Evolutionary conservation across 2,797 vertebrate species (phyloP).

Genomic region (Coendou prehensilis): DNA sequence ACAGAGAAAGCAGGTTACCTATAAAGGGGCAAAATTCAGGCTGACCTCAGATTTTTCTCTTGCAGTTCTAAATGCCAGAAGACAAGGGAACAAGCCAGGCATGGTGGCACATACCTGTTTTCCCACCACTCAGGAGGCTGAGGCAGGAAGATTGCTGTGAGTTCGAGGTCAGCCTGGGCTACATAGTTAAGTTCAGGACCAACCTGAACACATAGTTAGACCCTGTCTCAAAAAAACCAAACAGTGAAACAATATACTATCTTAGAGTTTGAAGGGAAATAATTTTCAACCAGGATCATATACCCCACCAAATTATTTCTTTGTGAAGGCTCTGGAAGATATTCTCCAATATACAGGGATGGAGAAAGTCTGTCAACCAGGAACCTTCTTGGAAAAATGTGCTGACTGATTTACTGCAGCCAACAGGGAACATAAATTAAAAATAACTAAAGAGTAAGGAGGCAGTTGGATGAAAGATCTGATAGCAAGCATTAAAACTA

Average conservation of each 20-base stretch:
- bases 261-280: not conserved
- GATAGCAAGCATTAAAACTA: not conserved
- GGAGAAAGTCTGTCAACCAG: not conserved
- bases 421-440: not conserved
- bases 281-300: not conserved
- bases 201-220: not conserved
- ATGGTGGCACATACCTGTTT: not conserved
- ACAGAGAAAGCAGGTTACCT: not conserved
- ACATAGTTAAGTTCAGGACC: not conserved
- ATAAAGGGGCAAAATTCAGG: not conserved
- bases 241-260: not conserved
- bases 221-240: not conserved
- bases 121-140: not conserved
- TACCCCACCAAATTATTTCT: not conserved
- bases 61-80: not conserved
- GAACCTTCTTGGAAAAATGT: not conserved
- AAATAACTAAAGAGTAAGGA: not conserved
- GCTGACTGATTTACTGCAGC: not conserved
- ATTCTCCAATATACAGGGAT: not conserved
- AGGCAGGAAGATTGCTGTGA: not conserved
- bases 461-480: not conserved
- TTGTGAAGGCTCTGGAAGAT: not conserved
- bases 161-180: not conserved
- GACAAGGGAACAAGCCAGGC: not conserved
- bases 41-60: not conserved